Percentiles rank a stretch among this genome's conserved stretches.
Evolutionary conservation across 2,797 vertebrate species (phyloP).

Genomic region (Aphelocoma californica): DNA sequence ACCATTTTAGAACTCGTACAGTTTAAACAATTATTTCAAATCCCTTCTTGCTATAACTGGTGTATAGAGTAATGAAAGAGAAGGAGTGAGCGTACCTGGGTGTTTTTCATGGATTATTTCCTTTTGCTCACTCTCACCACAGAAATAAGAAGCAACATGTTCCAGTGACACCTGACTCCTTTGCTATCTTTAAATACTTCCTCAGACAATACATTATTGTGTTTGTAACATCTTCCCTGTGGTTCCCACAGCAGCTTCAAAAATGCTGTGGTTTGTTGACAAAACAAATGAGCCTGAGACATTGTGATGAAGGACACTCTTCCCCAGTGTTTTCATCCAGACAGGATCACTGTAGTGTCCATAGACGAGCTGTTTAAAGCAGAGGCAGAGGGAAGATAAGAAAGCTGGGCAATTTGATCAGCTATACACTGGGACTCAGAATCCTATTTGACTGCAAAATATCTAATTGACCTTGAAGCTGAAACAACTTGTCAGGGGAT

Average conservation of each 20-base stretch:
- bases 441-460: constrained; percentile 26
- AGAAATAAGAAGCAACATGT: neutral
- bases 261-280: constrained; percentile 22
- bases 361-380: neutral
- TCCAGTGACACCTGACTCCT: constrained; percentile 15
- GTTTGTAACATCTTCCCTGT: neutral
- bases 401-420: neutral
- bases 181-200: neutral
- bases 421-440: neutral
- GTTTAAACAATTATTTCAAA: constrained; percentile 22
- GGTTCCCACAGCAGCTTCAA: neutral
- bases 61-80: neutral
- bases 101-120: neutral
- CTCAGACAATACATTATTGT: constrained; percentile 23
- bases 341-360: neutral
- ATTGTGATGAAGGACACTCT: neutral
- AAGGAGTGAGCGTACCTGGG: neutral
- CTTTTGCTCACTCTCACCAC: neutral
- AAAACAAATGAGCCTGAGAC: constrained; percentile 40
- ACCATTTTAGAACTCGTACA: neutral
- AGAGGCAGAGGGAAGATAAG: constrained; percentile 9
- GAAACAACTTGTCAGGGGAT: constrained; percentile 11
- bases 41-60: neutral
- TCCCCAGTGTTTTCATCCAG: neutral
- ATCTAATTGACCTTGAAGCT: constrained; percentile 56